Conservation (phyloP, 2,797 vertebrate species). For the Crenichthys baileyi region DNA sequence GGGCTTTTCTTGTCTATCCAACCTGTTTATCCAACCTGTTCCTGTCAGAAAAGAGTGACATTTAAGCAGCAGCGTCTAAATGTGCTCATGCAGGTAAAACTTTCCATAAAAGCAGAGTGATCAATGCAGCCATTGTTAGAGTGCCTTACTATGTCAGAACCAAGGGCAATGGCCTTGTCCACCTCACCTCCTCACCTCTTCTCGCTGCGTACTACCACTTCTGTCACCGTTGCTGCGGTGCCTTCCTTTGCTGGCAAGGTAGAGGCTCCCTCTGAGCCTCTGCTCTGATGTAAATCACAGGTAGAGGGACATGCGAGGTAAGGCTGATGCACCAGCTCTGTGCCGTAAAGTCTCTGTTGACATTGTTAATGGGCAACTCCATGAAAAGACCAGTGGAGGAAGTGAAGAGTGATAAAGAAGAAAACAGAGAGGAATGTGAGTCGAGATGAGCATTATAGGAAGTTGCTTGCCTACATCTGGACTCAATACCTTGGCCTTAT, state of each 20-base stretch:
- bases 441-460: slow-evolving; percentile 52
- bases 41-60: slow-evolving; percentile 38
- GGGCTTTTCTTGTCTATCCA: background rate
- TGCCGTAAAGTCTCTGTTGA: slow-evolving; percentile 80
- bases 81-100: slow-evolving; percentile 56
- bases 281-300: slow-evolving; percentile 79
- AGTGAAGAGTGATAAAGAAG: slow-evolving; percentile 49
- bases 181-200: background rate
- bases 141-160: slow-evolving; percentile 61
- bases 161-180: slow-evolving; percentile 42
- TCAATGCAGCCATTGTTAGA: slow-evolving; percentile 64
- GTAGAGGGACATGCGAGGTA: slow-evolving; percentile 69
- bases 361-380: slow-evolving; percentile 72
- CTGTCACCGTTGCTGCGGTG: slow-evolving; percentile 3
- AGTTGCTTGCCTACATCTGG: slow-evolving; percentile 48
- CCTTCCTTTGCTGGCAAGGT: slow-evolving; percentile 47
- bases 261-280: slow-evolving; percentile 71
- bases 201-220: background rate
- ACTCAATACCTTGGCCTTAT: slow-evolving; percentile 35
- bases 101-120: slow-evolving; percentile 64
- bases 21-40: slow-evolving; percentile 20
- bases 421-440: slow-evolving; percentile 33
- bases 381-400: slow-evolving; percentile 61
- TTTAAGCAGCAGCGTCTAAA: slow-evolving; percentile 50
- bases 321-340: slow-evolving; percentile 69